Percentiles rank a stretch among this genome's conserved stretches.
Evolutionary conservation across 2,113 vertebrate genomes (phyloP).

Genomic region (Zosterops pallidus): DNA sequence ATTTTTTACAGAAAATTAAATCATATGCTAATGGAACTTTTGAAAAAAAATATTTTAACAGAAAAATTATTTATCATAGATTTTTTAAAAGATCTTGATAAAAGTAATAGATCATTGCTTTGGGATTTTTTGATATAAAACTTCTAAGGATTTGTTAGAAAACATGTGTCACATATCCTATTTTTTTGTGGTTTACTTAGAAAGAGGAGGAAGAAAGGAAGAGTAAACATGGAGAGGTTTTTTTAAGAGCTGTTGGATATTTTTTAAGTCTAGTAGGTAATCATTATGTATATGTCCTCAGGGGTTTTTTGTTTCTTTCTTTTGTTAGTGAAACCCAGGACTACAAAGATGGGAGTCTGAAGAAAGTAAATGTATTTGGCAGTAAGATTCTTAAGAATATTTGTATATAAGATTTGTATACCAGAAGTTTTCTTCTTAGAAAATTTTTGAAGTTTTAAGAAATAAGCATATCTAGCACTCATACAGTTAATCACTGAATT

Average conservation of each 20-base stretch:
- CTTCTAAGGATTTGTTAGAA: not conserved
- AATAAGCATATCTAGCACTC: not conserved
- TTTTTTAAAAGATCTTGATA: not conserved
- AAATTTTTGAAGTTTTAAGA: not conserved
- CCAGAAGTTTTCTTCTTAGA: not conserved
- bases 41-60: not conserved
- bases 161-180: not conserved
- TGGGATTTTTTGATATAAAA: not conserved
- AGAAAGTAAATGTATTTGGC: not conserved
- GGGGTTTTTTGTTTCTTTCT: accelerated
- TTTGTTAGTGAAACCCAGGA: not conserved
- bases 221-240: not conserved
- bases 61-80: not conserved
- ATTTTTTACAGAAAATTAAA: not conserved
- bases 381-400: not conserved
- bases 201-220: not conserved
- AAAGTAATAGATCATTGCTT: not conserved
- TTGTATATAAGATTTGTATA: not conserved
- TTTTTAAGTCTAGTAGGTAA: not conserved
- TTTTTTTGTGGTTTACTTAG: not conserved
- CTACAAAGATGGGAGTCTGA: not conserved
- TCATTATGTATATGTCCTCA: not conserved
- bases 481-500: not conserved
- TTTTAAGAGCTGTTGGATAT: not conserved
- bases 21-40: not conserved